phyloP scores from a whole-genome alignment of 1,140 invertebrate species.

The Trachymyrmex septentrionalis region DNA sequence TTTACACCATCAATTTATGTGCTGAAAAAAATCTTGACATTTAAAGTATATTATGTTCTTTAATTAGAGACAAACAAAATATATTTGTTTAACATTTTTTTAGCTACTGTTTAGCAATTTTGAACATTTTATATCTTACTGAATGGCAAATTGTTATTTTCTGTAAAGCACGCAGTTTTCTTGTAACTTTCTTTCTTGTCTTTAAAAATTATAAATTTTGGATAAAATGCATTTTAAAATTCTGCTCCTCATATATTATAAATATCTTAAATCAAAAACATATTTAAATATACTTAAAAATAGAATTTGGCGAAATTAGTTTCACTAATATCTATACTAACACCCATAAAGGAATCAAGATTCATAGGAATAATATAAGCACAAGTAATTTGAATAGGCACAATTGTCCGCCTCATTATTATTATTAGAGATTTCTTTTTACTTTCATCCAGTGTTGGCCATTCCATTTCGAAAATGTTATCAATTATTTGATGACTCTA shows the following conservation, averaged over 20 bases:
- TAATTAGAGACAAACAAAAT: too few relatives aligned
- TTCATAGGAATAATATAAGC: slow-evolving; percentile 45
- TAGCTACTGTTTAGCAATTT: too few relatives aligned
- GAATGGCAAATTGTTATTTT: too few relatives aligned
- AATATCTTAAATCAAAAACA: background rate
- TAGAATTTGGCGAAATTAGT: background rate
- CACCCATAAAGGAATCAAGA: slow-evolving; percentile 37
- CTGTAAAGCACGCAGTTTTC: too few relatives aligned
- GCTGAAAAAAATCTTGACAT: too few relatives aligned
- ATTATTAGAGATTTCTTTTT: slow-evolving; percentile 41
- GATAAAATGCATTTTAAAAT: too few relatives aligned
- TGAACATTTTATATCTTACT: too few relatives aligned
- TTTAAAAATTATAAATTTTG: too few relatives aligned
- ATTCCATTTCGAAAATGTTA: slow-evolving; percentile 46
- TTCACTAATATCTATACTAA: slow-evolving; percentile 16
- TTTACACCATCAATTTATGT: too few relatives aligned
- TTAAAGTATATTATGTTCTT: too few relatives aligned
- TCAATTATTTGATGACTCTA: background rate
- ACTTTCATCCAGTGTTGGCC: slow-evolving; percentile 3
- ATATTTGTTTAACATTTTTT: too few relatives aligned
- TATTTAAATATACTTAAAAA: background rate
- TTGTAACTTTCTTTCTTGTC: too few relatives aligned
- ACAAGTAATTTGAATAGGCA: slow-evolving; percentile 61
- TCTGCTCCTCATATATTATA: background rate
- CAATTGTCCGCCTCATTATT: slow-evolving; percentile 51